Evolutionary conservation across 2,888 invertebrate species (phyloP), one percentile per base, ranked within the genome.

Genomic region (Sarcophaga variegata): DNA sequence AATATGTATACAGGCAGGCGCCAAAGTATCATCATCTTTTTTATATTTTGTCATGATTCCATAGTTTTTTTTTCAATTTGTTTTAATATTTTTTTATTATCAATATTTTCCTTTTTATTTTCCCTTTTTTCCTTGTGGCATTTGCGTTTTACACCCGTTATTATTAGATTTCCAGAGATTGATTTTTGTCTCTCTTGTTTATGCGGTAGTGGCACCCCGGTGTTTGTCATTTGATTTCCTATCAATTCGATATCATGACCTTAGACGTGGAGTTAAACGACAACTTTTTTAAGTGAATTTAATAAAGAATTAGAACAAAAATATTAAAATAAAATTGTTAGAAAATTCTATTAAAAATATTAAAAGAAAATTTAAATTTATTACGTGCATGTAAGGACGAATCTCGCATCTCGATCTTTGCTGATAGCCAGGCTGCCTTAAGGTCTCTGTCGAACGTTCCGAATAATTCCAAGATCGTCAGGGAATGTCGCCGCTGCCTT

Each of bases 181-280:
- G 45, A n/a, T n/a, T 72, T 81, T 25, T 84, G 45, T 6, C 8
- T 60, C 62, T 37, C 54, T 12, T 70, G 22, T 37, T 76, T 76
- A 66, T 27, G 22, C 22, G 76, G 49, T 76, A n/a, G 27, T 74
- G 77, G 81, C 81, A 77, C 86, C 86, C 86, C 77, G 45, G 80
- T 59, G 59, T 83, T 64, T 80, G 81, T 83, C 81, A 81, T 86
- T 83, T 83, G 81, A 86, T 86, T 83, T 86, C 71, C 83, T 74
- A 86, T 86, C 81, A 74, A 77, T 81, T 74, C 74, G 80, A 84
- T 84, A 67, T 85, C 81, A 67, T 85, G 80, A 85, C 84, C 80
- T 81, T 66, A 81, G 76, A 60, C 67, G 17, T 54, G 54, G 17
- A 54, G 17, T 17, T 37, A 37, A 54, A 14, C 54, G 17, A 14